Conservation (phyloP, 37 sponge, comb jelly and placozoan genomes). For the Amphimedon queenslandica region DNA sequence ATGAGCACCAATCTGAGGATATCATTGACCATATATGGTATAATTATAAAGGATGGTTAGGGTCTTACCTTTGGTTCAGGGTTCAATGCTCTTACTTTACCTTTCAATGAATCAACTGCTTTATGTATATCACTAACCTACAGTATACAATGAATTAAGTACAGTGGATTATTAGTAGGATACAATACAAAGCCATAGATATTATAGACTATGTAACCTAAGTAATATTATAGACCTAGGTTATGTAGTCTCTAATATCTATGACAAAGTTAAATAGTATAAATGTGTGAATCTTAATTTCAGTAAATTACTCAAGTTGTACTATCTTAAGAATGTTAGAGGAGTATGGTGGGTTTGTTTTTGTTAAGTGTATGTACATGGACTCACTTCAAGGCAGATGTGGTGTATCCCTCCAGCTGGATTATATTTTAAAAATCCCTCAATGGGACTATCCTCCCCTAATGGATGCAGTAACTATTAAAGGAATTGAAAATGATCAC, state of each 20-base stretch:
- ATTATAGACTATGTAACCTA: too few relatives aligned
- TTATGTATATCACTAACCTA: constrained; percentile 79
- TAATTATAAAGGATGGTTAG: too few relatives aligned
- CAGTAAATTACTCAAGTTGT: too few relatives aligned
- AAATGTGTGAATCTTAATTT: too few relatives aligned
- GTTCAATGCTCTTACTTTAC: constrained; percentile 70
- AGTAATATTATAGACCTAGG: too few relatives aligned
- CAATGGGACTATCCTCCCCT: constrained; percentile 95
- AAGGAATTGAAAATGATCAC: background rate
- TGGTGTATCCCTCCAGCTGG: constrained; percentile 98
- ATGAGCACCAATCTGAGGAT: constrained; percentile 92
- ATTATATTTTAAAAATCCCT: constrained; percentile 85
- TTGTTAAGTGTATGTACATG: too few relatives aligned
- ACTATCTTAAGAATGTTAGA: background rate
- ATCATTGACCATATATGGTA: too few relatives aligned
- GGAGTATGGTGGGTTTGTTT: background rate
- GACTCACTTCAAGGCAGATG: constrained; percentile 88
- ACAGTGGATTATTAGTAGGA: background rate
- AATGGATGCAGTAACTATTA: constrained; percentile 85
- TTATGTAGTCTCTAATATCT: too few relatives aligned
- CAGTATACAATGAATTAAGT: background rate
- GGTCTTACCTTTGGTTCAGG: constrained; percentile 76
- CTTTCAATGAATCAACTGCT: constrained; percentile 76
- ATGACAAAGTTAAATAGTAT: too few relatives aligned
- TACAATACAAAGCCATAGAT: background rate